These are phyloP conservation scores for Lepus europaeus DNA, from an alignment of 2,113 vertebrate species.

Conservation along the genomic window DNA sequence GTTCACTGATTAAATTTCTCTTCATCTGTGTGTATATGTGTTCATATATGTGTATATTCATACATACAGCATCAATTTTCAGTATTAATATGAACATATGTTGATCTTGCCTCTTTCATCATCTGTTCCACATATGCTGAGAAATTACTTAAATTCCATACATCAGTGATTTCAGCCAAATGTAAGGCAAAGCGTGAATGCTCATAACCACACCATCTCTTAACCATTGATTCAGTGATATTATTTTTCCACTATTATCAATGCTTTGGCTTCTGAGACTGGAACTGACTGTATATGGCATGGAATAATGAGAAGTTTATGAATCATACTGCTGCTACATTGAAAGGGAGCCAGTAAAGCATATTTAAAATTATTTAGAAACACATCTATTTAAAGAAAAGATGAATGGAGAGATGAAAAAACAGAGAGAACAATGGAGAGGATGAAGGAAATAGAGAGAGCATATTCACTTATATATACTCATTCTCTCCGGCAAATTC, in stretches of 20 bases:
- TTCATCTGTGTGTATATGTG: too few relatives aligned
- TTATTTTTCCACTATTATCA: background rate
- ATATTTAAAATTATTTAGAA: slow-evolving; percentile 1
- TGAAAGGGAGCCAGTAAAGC: background rate
- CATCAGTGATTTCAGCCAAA: background rate
- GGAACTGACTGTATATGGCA: background rate
- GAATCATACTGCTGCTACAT: background rate
- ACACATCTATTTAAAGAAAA: background rate
- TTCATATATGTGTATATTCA: too few relatives aligned
- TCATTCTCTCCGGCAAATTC: background rate
- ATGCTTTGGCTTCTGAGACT: background rate
- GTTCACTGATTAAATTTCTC: background rate
- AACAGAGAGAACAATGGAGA: background rate
- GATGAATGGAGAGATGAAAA: background rate
- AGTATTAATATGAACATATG: background rate
- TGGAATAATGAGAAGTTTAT: background rate
- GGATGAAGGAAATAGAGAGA: background rate
- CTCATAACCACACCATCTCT: background rate
- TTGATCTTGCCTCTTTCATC: background rate
- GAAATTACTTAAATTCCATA: background rate
- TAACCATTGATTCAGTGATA: background rate
- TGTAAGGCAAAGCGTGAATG: background rate
- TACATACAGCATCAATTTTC: background rate
- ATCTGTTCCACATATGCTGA: background rate
- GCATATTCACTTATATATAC: background rate